A percentile compares a stretch with the other conserved stretches of the same genome.
Evolutionary conservation across 2,888 invertebrate genomes (phyloP).

Genomic region (Drosophila atripex): DNA sequence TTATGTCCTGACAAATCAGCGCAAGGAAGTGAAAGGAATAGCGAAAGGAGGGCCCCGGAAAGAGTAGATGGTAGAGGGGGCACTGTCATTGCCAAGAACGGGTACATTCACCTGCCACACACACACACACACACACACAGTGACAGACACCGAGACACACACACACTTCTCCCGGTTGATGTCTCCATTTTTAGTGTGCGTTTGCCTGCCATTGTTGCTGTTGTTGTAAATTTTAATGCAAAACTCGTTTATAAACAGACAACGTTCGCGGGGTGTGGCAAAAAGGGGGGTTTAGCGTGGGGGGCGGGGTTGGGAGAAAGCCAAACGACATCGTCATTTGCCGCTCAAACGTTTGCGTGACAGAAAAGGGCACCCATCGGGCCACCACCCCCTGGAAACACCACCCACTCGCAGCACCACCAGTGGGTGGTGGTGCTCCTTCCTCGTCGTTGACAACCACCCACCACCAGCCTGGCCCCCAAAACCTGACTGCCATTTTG

Average conservation of each 20-base stretch:
- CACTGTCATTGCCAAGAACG: conserved; percentile 53
- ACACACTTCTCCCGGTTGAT: conserved; percentile 32
- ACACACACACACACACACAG: conserved; percentile 34
- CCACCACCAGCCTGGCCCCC: background rate
- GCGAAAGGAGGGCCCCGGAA: background rate
- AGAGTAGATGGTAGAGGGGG: background rate
- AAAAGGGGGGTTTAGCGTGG: no score
- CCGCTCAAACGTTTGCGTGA: conserved; percentile 65
- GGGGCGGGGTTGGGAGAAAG: conserved; percentile 9
- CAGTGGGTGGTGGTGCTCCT: no score
- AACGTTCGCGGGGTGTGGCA: conserved; percentile 3
- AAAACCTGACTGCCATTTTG: conserved; percentile 57
- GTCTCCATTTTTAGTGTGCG: conserved; percentile 57
- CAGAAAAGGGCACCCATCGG: conserved; percentile 23
- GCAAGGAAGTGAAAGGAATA: conserved; percentile 40
- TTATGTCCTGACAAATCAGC: conserved; percentile 49
- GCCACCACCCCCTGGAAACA: conserved; percentile 1
- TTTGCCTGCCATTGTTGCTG: conserved; percentile 31
- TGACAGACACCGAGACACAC: conserved; percentile 8
- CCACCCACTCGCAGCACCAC: conserved; percentile 3
- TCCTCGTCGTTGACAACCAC: no score
- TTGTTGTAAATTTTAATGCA: conserved; percentile 69
- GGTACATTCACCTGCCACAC: conserved; percentile 60
- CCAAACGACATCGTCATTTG: conserved; percentile 51
- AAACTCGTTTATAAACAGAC: conserved; percentile 58